These are phyloP conservation scores for Oscheius sp. DNA, from an alignment of 1,140 invertebrate species.

Conservation along the genomic window DNA sequence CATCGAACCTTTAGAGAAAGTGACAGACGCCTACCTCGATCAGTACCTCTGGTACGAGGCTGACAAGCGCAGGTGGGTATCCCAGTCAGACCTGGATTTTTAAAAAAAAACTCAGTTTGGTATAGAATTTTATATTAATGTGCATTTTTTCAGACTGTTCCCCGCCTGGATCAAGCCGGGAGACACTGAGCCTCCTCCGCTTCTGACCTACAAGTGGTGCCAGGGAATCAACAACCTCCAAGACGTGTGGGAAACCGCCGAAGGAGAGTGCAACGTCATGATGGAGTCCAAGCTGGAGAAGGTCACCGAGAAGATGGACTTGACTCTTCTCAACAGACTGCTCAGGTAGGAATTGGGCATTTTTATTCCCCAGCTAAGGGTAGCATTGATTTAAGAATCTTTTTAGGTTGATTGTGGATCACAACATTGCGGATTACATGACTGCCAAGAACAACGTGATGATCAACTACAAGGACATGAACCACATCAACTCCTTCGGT, in stretches of 20 bases:
- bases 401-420: conserved; percentile 83
- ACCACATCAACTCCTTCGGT: conserved; percentile 95
- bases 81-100: too few relatives aligned
- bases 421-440: conserved; percentile 99
- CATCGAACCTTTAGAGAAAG: conserved; percentile 97
- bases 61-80: conserved; percentile 82
- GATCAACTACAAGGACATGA: conserved; percentile 99
- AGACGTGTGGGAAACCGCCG: conserved; percentile 96
- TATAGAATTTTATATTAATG: not conserved
- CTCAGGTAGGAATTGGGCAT: conserved; percentile 67
- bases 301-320: conserved; percentile 97
- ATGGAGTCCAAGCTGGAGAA: conserved; percentile 92
- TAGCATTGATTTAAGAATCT: too few relatives aligned
- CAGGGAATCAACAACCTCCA: conserved; percentile 98
- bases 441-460: conserved; percentile 99
- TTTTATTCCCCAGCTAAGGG: too few relatives aligned
- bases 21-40: conserved; percentile 98
- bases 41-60: conserved; percentile 99
- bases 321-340: conserved; percentile 91
- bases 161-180: conserved; percentile 99
- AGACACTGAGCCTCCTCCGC: conserved; percentile 93
- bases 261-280: conserved; percentile 96
- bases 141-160: conserved; percentile 71
- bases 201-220: conserved; percentile 99
- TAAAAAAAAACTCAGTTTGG: not conserved